Conservation (phyloP, 2,113 vertebrate species). For the Etheostoma spectabile region DNA sequence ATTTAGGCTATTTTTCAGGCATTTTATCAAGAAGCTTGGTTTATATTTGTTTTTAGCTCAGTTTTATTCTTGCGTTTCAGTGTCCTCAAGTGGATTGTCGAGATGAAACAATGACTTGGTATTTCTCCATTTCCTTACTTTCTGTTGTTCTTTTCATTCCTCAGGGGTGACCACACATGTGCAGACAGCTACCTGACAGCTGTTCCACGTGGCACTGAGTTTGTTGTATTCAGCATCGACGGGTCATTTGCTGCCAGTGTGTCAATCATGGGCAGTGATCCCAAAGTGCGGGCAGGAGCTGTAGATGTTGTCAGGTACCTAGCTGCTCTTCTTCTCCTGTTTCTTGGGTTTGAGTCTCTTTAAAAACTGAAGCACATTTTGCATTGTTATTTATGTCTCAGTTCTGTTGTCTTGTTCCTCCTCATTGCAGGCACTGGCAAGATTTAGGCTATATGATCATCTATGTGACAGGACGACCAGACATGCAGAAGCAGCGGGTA, state of each 20-base stretch:
- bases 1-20: neutral
- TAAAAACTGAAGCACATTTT: conserved; percentile 6
- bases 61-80: neutral
- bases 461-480: conserved; percentile 96
- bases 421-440: conserved; percentile 94
- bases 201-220: conserved; percentile 93
- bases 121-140: neutral
- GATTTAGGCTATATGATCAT: conserved; percentile 99
- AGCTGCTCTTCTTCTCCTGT: neutral
- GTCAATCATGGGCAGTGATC: conserved; percentile 99
- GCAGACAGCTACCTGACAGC: conserved; percentile 98
- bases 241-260: conserved; percentile 98
- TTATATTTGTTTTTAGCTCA: neutral
- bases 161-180: conserved; percentile 96
- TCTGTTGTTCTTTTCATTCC: neutral
- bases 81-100: neutral
- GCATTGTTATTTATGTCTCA: neutral
- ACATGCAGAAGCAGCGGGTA: conserved; percentile 99
- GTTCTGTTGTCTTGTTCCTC: neutral
- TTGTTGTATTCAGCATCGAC: conserved; percentile 98
- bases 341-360: neutral
- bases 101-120: neutral
- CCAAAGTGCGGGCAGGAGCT: conserved; percentile 96
- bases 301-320: conserved; percentile 96
- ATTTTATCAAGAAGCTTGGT: neutral